phyloP scores from a whole-genome alignment of 1,140 invertebrate species.

The Antheraea pernyi region DNA sequence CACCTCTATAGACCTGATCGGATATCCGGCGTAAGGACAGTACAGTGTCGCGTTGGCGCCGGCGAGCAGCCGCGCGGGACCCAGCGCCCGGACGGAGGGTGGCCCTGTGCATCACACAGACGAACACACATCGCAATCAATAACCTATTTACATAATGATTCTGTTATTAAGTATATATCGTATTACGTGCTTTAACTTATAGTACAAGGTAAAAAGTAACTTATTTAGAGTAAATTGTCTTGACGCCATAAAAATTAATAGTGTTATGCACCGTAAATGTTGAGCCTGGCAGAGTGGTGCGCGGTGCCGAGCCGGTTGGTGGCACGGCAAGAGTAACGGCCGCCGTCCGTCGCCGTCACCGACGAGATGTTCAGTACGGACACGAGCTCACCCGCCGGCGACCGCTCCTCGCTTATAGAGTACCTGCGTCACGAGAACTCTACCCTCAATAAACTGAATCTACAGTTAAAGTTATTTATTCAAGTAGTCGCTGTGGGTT shows the following conservation, averaged over 20 bases:
- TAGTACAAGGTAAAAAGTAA: too few relatives aligned
- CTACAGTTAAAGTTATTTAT: too few relatives aligned
- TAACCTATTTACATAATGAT: too few relatives aligned
- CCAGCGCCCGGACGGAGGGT: constrained; percentile 88
- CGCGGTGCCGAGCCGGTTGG: constrained; percentile 85
- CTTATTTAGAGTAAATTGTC: background rate
- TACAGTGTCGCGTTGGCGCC: constrained; percentile 87
- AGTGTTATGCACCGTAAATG: constrained; percentile 85
- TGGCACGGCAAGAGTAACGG: constrained; percentile 88
- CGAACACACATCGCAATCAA: too few relatives aligned
- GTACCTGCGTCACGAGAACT: constrained; percentile 31
- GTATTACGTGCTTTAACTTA: too few relatives aligned
- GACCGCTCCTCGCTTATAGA: constrained; percentile 49
- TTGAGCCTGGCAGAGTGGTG: constrained; percentile 88
- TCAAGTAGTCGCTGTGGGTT: too few relatives aligned
- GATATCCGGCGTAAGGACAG: constrained; percentile 95
- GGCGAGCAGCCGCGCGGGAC: constrained; percentile 89
- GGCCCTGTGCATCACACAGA: constrained; percentile 80
- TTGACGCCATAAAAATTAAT: background rate
- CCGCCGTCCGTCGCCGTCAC: constrained; percentile 88
- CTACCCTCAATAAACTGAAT: too few relatives aligned
- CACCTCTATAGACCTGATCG: constrained; percentile 82
- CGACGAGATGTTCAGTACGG: constrained; percentile 77
- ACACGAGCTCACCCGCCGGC: constrained; percentile 51
- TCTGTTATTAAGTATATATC: too few relatives aligned